phyloP scores from a whole-genome alignment of 2,888 invertebrate species.

The Exocentrus adspersus region DNA sequence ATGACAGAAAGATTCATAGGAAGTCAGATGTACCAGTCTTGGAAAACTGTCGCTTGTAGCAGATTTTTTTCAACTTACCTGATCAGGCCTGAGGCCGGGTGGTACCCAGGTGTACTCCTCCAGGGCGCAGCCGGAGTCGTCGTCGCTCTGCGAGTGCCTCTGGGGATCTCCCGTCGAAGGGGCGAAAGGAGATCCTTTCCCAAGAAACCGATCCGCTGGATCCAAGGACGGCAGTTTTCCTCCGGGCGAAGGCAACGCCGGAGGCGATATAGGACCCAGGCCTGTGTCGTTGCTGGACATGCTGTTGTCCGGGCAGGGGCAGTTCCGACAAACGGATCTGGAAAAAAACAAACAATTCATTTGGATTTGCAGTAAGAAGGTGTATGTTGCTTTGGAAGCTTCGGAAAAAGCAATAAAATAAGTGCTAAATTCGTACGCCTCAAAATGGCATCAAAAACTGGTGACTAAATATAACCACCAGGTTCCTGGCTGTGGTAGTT shows the following conservation, averaged over 20 bases:
- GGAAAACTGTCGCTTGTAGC: too few species aligned
- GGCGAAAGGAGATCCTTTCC: conserved; percentile 68
- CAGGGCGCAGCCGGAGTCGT: conserved; percentile 96
- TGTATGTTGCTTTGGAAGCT: too few species aligned
- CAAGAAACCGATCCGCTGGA: conserved; percentile 68
- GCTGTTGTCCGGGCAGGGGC: conserved; percentile 72
- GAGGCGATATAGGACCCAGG: conserved; percentile 61
- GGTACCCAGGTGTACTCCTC: conserved; percentile 99
- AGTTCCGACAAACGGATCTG: conserved; percentile 87
- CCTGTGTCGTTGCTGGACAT: conserved; percentile 62
- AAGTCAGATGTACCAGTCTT: too few species aligned
- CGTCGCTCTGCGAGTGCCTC: conserved; percentile 92
- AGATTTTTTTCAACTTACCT: too few species aligned
- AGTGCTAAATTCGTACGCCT: too few species aligned
- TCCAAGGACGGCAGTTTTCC: conserved; percentile 61
- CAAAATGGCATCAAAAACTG: too few species aligned
- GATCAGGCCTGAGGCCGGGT: conserved; percentile 93
- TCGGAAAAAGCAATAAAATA: too few species aligned
- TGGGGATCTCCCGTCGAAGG: conserved; percentile 77
- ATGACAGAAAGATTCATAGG: too few species aligned
- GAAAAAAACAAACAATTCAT: conserved; percentile 56
- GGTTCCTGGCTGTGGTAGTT: too few species aligned
- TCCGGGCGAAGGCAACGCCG: conserved; percentile 60
- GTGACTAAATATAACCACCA: too few species aligned
- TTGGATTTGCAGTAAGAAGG: too few species aligned